Conservation (phyloP, 2,888 invertebrate species). For the Calliphora vomitoria region DNA sequence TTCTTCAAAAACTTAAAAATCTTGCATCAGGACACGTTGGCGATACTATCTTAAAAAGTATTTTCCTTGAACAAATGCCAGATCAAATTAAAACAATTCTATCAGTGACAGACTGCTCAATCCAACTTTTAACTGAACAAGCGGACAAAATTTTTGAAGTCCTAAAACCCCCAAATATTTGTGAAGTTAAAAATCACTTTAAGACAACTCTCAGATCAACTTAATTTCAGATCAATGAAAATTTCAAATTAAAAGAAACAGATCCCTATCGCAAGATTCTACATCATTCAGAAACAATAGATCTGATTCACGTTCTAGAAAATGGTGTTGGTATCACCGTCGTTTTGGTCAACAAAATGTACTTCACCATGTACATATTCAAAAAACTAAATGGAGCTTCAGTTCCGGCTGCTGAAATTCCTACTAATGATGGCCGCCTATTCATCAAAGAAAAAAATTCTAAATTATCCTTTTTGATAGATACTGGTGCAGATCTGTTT, state of each 20-base stretch:
- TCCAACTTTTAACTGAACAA: neutral
- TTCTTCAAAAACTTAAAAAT: constrained; percentile 4
- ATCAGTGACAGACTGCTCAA: neutral
- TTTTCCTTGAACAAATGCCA: constrained; percentile 40
- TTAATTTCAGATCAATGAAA: too few relatives aligned
- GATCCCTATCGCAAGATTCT: neutral
- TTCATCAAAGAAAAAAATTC: neutral
- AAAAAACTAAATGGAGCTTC: constrained; percentile 41
- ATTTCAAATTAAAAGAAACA: neutral
- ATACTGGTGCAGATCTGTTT: constrained; percentile 16
- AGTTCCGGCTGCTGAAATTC: constrained; percentile 38
- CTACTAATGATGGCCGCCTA: constrained; percentile 10
- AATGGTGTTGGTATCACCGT: constrained; percentile 35
- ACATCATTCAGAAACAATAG: constrained; percentile 5
- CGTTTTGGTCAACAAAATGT: constrained; percentile 33
- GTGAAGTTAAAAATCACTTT: neutral
- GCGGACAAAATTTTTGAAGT: constrained; percentile 13
- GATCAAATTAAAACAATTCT: constrained; percentile 28
- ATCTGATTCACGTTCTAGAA: constrained; percentile 10
- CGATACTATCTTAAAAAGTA: constrained; percentile 22
- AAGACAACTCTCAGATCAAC: neutral
- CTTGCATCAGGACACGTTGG: neutral
- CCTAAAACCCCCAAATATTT: neutral
- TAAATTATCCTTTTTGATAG: neutral
- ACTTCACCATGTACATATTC: constrained; percentile 25